A percentile compares a stretch with the other conserved stretches of the same genome.
Evolutionary conservation across 2,113 vertebrate genomes (phyloP).

Genomic region (Callopanchax toddi): DNA sequence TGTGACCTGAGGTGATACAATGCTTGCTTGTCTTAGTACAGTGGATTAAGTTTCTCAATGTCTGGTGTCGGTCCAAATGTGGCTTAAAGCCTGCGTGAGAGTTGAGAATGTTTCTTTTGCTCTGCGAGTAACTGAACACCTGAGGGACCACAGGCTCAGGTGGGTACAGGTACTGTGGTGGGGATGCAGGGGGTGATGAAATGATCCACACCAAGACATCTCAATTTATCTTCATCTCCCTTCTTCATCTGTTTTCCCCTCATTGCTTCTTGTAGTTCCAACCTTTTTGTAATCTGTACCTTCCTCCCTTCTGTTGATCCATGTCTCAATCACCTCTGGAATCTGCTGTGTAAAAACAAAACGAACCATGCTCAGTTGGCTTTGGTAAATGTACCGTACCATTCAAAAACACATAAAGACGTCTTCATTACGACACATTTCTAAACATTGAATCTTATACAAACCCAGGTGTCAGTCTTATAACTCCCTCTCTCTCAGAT

Average conservation of each 20-base stretch:
- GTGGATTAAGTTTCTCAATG: conserved; percentile 52
- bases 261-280: conserved; percentile 16
- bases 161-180: conserved; percentile 29
- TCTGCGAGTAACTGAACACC: conserved; percentile 55
- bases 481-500: too few species aligned
- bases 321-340: conserved; percentile 24
- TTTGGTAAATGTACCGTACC: conserved; percentile 30
- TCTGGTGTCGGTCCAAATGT: conserved; percentile 64
- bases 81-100: conserved; percentile 52
- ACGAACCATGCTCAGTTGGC: conserved; percentile 50
- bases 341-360: conserved; percentile 52
- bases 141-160: conserved; percentile 28
- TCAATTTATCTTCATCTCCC: conserved; percentile 20
- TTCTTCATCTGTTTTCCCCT: conserved; percentile 13
- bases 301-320: conserved; percentile 14
- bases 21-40: conserved; percentile 45
- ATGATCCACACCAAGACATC: not conserved
- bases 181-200: conserved; percentile 19
- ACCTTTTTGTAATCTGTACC: conserved; percentile 18
- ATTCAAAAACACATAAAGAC: conserved; percentile 25
- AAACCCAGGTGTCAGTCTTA: too few species aligned
- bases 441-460: not conserved
- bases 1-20: conserved; percentile 58
- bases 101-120: conserved; percentile 66
- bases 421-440: conserved; percentile 3